Base-by-base conservation (phyloP, 2,888 invertebrate species). In the Trissonchulus latispiculum region DNA sequence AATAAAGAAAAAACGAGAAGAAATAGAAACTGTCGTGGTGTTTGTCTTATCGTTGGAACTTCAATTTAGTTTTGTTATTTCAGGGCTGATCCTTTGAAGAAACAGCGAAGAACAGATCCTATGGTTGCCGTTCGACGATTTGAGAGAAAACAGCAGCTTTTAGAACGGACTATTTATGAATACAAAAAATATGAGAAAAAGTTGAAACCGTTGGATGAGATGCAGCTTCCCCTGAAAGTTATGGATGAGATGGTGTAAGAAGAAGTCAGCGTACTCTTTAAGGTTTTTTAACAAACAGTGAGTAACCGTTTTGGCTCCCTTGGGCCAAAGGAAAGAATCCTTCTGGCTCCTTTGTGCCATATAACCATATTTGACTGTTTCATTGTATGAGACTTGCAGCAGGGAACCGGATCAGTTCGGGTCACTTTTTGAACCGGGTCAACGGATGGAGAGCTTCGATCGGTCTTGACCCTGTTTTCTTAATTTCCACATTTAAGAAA, bases 81-180 rank as follows among this genome's bases (percentile, higher is more conserved):
- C 79, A 90, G 90, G 82, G 93, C 89, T 1, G 93, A 93, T 83
- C 95, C 95, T 1, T 82, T 95, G 81, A 95, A 93, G 83, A 95
- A 91, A 83, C 95, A 92, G 84, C 93, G 90, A 82, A 90, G 88
- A 81, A 72, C 92, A 0, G 94, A 95, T 84, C 93, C 93, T 1
- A 88, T 88, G 2, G 85, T 95, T 36, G 77, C 93, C 0, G 90
- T 89, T 82, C 89, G 89, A 28, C 87, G 93, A 78, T 93, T 94
- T 81, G 91, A 92, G 0, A 88, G 92, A 71, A 90, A 87, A 76
- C 89, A 89, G 77, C 91, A 88, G 81, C 92, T 90, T 83, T 77
- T 97, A 1, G 94, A 94, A 82, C 95, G 92, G 82, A 90, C 90
- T 82, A 95, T 96, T 76, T 86, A 90, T 71, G 87, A 89, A 77